Base-by-base conservation (phyloP, 1,140 invertebrate species). In the Camponotus floridanus region DNA sequence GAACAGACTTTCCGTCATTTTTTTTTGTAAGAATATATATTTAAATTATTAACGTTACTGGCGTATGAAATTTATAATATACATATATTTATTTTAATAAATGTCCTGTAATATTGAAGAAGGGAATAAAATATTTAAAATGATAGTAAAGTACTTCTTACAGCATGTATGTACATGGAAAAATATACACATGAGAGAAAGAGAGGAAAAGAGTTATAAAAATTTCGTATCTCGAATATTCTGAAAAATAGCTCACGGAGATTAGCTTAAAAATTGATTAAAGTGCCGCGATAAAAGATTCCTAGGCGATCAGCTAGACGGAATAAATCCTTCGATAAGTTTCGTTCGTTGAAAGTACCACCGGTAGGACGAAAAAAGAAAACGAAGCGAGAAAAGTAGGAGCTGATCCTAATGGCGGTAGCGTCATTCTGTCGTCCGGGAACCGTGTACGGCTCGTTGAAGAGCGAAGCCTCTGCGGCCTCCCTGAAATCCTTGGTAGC, bases 401-500 rank as follows among this genome's bases (percentile, higher is more conserved):
- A 85, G 90, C 67, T 85, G 91, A 92, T 91, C 91, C 80, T 91
- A 92, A 91, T 91, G 85, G 90, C 84, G 76, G 92, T 92, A 92
- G 89, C 89, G 87, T 88, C 87, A 88, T 91, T 86, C 86, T 88
- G 91, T 91, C 89, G 90, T 62, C 64, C 79, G 83, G 71, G 71
- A 86, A 92, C 70, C 89, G 84, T 91, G 86, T 88, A 91, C 85
- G 87, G 90, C 86, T 90, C 90, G 87, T 91, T 89, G 84, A 91
- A 65, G 87, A 91, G 88, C 62, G 83, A 86, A 81, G 90, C 74
- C 87, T 76, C 83, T 81, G 80, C 78, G 86, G 88, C 88, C 88
- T 89, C 80, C 88, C 86, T 88, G 88, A 93, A 93, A 92, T 92
- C 92, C 87, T 91, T 91, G 90, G 91, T 90, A 92, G 91, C 88